Evolutionary conservation across 2,113 vertebrate species (phyloP), one percentile per base, ranked within the genome.

Genomic region (Mustela nigripes): DNA sequence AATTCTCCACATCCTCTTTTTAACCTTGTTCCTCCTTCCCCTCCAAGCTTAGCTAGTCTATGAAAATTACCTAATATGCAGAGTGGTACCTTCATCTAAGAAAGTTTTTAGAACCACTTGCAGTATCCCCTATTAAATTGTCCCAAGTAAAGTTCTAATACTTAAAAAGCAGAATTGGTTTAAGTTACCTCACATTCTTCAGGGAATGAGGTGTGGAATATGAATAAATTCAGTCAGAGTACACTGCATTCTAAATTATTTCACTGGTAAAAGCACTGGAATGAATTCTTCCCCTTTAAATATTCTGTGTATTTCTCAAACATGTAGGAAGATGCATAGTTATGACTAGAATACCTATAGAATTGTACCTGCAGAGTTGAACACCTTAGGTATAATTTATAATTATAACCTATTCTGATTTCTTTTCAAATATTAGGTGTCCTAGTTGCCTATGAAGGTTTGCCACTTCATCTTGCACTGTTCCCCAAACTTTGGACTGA

Each of bases 401-500:
- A 81, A 90, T 93, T 90, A 26, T 92, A 36, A 16, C 94, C 94
- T 98, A 3, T 92, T 92, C 19, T 95, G 11, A 89, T 97, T 98
- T 98, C 93, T 99, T 69, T 4, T 97, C n/a, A 98, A 91, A 91
- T 88, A 98, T 26, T 99, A 99, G 99, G 99, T 99, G 99, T 99
- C 95, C 97, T 99, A 96, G 99, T 99, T 89, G 99, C 99, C 0
- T 99, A 99, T 95, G 99, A 99, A 99, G 99, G 99, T 96, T 99
- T 99, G 88, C 99, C 99, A 39, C 99, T 99, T 96, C 99, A 99
- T 98, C 99, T 99, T 31, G 99, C 99, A 1, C 99, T 99, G 85
- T 99, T 99, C 97, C 99, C 99, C 94, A 99, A 99, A 98, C 99
- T 99, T 83, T 99, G 99, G 99, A 99, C 99, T 24, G 99, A 99